Evolutionary conservation across 2,113 vertebrate species (phyloP).

Genomic region (Peromyscus californicus): DNA sequence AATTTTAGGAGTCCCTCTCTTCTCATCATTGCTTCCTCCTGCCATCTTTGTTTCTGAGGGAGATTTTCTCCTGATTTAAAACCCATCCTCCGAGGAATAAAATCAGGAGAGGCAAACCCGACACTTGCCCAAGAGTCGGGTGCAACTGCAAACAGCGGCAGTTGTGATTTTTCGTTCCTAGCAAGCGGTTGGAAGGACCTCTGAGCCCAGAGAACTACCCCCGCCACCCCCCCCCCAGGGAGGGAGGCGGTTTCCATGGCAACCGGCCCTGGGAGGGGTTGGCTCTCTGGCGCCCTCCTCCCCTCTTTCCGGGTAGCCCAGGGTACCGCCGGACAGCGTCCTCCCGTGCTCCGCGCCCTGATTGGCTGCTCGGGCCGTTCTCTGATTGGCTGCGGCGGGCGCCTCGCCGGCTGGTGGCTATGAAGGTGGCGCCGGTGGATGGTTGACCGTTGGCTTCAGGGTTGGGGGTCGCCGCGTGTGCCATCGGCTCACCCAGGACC

Average conservation of each 20-base stretch:
- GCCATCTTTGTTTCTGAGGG: background rate
- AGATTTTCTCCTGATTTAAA: constrained; percentile 3
- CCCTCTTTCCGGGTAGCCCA: constrained; percentile 61
- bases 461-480: constrained; percentile 66
- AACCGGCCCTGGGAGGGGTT: constrained; percentile 61
- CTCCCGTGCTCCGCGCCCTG: constrained; percentile 74
- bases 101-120: constrained; percentile 33
- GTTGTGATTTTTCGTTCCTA: constrained; percentile 59
- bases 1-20: background rate
- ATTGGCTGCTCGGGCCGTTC: constrained; percentile 73
- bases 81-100: constrained; percentile 29
- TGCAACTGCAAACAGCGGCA: constrained; percentile 35
- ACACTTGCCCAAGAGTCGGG: constrained; percentile 53
- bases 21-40: constrained; percentile 18
- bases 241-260: constrained; percentile 77
- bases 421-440: constrained; percentile 75
- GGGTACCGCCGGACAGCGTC: constrained; percentile 80
- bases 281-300: background rate
- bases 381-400: constrained; percentile 75
- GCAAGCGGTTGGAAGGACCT: constrained; percentile 59
- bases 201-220: constrained; percentile 45
- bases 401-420: constrained; percentile 75
- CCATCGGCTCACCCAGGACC: background rate
- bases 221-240: background rate
- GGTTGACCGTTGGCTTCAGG: constrained; percentile 70